Conservation (phyloP, 2,113 vertebrate genomes). For the Leiothrix lutea region DNA sequence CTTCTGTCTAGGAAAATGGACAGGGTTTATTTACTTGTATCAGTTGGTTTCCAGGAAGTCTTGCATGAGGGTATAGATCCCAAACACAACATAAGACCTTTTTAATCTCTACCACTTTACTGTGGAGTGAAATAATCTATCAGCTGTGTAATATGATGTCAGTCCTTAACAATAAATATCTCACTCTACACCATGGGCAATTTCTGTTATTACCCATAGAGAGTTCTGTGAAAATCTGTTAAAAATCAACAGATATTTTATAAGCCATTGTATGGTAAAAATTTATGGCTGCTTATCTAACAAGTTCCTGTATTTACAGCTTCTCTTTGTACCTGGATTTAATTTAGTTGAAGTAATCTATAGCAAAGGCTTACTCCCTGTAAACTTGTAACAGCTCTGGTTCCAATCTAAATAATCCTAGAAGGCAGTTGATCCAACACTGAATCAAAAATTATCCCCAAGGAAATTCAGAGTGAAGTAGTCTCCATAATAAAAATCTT, state of each 20-base stretch:
- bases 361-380: slow-evolving; percentile 7
- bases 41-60: not conserved
- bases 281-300: not conserved
- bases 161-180: not conserved
- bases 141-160: not conserved
- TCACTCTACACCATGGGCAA: not conserved
- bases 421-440: slow-evolving; percentile 40
- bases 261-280: not conserved
- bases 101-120: not conserved
- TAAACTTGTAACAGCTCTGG: slow-evolving; percentile 35
- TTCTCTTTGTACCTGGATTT: slow-evolving; percentile 44
- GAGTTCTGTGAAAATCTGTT: not conserved
- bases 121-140: not conserved
- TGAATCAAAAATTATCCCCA: slow-evolving; percentile 47
- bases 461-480: slow-evolving; percentile 42
- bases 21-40: not conserved
- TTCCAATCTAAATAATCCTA: slow-evolving; percentile 61
- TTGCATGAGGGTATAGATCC: not conserved
- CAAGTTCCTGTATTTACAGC: slow-evolving; percentile 14
- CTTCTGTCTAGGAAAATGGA: not conserved
- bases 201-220: not conserved
- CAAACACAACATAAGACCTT: not conserved
- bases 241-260: not conserved
- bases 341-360: slow-evolving; percentile 39
- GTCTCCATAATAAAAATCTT: slow-evolving; percentile 44